These are phyloP conservation scores for Meta bourneti DNA, from an alignment of 2,888 invertebrate species.

Conservation along the genomic window DNA sequence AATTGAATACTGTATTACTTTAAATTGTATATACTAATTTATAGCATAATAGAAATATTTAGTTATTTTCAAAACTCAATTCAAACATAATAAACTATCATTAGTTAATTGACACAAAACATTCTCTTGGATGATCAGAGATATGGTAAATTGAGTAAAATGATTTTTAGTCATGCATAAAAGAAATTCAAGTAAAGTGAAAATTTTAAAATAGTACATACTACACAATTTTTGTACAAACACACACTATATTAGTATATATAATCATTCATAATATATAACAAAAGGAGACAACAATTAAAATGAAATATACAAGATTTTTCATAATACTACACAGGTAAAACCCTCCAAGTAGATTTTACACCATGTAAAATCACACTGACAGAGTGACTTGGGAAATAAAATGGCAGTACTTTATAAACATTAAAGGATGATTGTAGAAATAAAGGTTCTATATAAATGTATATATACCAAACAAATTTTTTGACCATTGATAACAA, in stretches of 20 bases:
- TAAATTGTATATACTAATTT: no score
- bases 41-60: no score
- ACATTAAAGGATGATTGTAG: not conserved
- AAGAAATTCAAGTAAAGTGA: conserved; percentile 5
- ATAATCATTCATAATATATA: conserved; percentile 7
- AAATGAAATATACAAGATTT: conserved; percentile 38
- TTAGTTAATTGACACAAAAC: no score
- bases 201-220: conserved; percentile 30
- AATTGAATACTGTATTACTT: no score
- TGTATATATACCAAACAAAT: conserved; percentile 7
- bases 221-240: conserved; percentile 18
- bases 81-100: no score
- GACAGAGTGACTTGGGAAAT: conserved; percentile 28
- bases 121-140: no score
- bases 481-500: not conserved
- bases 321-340: conserved; percentile 36
- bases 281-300: not conserved
- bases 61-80: no score
- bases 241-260: not conserved
- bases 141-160: no score
- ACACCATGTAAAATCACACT: conserved; percentile 1
- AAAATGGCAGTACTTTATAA: conserved; percentile 35
- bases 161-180: not conserved
- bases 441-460: conserved; percentile 10
- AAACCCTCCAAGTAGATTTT: not conserved